A percentile compares a stretch with the other conserved stretches of the same genome.
Conservation (phyloP, 2,797 vertebrate species). For the Chloroceryle inda region DNA sequence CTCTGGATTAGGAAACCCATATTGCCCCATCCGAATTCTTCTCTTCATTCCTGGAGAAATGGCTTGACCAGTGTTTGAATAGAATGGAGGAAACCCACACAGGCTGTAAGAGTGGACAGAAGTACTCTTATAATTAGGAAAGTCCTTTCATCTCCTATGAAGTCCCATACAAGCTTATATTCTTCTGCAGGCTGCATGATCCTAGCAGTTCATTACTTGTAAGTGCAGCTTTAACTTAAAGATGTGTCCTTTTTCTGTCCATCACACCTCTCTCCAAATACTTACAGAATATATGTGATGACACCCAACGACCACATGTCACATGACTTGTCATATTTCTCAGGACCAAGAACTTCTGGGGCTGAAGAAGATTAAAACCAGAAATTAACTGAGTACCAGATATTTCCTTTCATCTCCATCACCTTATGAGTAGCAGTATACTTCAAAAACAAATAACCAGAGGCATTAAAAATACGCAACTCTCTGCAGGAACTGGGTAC, state of each 20-base stretch:
- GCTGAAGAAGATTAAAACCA: constrained; percentile 80
- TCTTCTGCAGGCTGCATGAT: not conserved
- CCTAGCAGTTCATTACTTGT: not conserved
- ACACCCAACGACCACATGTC: constrained; percentile 99
- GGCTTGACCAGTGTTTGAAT: constrained; percentile 97
- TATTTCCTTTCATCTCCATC: not conserved
- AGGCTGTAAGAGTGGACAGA: constrained; percentile 80
- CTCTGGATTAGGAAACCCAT: constrained; percentile 95
- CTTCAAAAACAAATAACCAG: not conserved
- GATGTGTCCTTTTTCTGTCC: not conserved
- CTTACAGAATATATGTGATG: constrained; percentile 99
- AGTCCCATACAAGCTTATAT: not conserved
- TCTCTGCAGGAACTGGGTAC: not conserved
- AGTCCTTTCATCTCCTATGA: not conserved
- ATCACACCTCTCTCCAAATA: constrained; percentile 54
- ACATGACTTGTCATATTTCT: constrained; percentile 99
- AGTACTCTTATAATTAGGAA: not conserved
- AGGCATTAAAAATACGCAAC: not conserved
- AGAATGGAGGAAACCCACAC: constrained; percentile 97
- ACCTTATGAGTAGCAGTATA: not conserved
- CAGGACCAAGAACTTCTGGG: constrained; percentile 96
- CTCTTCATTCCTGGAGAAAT: constrained; percentile 99
- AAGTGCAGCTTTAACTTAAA: not conserved
- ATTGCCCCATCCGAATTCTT: constrained; percentile 96
- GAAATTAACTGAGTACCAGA: not conserved